Percentiles rank a stretch among this genome's conserved stretches.
Evolutionary conservation across 2,888 invertebrate species (phyloP).

Genomic region (Saturnia pavonia): DNA sequence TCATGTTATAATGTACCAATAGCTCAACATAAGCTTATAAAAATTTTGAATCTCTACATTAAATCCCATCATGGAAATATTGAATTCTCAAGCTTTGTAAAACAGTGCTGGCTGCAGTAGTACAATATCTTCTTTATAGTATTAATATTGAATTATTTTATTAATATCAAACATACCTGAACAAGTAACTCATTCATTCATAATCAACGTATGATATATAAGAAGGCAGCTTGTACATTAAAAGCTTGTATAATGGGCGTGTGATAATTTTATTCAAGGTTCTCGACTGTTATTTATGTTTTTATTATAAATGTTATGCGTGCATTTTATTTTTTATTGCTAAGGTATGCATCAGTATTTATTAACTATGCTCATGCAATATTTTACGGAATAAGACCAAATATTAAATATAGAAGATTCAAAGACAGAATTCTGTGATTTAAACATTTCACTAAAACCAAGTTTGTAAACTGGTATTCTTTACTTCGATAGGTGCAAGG

Average conservation of each 20-base stretch:
- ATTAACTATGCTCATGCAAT: background rate
- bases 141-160: slow-evolving; percentile 12
- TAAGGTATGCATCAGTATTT: slow-evolving; percentile 9
- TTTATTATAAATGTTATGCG: slow-evolving; percentile 17
- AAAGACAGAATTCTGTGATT: background rate
- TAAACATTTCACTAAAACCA: slow-evolving; percentile 5
- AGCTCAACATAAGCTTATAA: no score
- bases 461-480: slow-evolving; percentile 10
- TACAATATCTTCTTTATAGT: background rate
- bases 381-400: background rate
- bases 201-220: slow-evolving; percentile 28
- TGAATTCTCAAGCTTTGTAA: background rate
- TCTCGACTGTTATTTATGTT: slow-evolving; percentile 30
- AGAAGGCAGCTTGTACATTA: slow-evolving; percentile 35
- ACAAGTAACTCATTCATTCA: slow-evolving; percentile 35
- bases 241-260: slow-evolving; percentile 38
- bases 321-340: slow-evolving; percentile 26
- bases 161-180: slow-evolving; percentile 17
- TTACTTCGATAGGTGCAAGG: slow-evolving; percentile 15
- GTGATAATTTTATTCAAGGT: slow-evolving; percentile 52
- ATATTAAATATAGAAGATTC: background rate
- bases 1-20: no score
- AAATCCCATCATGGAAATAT: background rate
- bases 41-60: no score
- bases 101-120: background rate